A percentile compares a stretch with the other conserved stretches of the same genome.
phyloP scores from a whole-genome alignment of 2,113 vertebrate species.

The Colaptes auratus region DNA sequence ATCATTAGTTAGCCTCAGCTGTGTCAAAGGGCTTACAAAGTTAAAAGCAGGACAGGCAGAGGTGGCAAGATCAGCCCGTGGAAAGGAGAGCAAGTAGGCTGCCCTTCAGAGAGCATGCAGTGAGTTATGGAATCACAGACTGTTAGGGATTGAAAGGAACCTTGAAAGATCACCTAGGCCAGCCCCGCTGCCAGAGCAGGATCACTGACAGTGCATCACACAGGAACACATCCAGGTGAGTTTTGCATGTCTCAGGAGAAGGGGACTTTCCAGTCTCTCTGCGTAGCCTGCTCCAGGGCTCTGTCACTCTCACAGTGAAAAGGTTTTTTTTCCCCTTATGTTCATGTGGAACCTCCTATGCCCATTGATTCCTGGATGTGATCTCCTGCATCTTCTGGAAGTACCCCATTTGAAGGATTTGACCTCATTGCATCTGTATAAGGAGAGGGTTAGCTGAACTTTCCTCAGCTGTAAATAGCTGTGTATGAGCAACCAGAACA shows the following conservation, averaged over 20 bases:
- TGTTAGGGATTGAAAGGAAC: too few species aligned
- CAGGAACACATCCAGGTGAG: too few species aligned
- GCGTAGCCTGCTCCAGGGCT: too few species aligned
- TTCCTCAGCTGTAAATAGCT: not conserved
- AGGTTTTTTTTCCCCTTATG: too few species aligned
- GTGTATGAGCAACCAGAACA: not conserved
- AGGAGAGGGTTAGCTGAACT: not conserved
- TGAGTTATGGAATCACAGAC: not conserved
- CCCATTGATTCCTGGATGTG: not conserved
- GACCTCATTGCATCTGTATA: fast-evolving
- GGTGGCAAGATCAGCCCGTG: not conserved
- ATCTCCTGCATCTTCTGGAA: not conserved
- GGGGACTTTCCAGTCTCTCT: too few species aligned
- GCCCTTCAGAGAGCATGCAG: not conserved
- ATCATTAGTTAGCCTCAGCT: not conserved
- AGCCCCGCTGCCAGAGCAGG: too few species aligned
- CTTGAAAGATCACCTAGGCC: too few species aligned
- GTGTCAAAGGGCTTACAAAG: not conserved
- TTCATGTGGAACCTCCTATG: not conserved
- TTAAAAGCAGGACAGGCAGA: not conserved
- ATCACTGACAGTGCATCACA: too few species aligned
- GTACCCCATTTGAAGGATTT: not conserved
- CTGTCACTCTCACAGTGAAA: too few species aligned
- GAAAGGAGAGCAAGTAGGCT: not conserved
- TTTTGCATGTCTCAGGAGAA: too few species aligned